These are phyloP conservation scores for Malurus splendens DNA, from an alignment of 2,797 vertebrate genomes.

Conservation along the genomic window DNA sequence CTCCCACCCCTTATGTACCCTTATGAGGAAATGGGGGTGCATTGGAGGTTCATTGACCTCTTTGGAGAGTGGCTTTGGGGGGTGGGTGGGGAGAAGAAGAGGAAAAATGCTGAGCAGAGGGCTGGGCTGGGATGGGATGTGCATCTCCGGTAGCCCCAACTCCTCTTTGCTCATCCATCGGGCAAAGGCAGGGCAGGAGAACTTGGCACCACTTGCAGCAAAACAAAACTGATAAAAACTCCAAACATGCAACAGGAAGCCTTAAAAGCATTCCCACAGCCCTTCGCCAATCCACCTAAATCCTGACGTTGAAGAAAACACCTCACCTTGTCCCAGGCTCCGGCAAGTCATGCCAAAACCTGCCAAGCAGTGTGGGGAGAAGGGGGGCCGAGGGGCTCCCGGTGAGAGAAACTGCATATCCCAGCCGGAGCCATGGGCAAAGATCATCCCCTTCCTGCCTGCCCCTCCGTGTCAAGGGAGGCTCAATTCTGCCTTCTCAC, in stretches of 20 bases:
- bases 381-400: neutral
- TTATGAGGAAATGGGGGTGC: fast-evolving
- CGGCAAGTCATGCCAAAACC: neutral
- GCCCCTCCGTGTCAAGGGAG: neutral
- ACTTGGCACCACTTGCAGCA: neutral
- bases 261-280: constrained; percentile 28
- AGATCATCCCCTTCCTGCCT: neutral
- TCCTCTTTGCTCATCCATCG: fast-evolving
- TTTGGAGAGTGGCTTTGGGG: neutral
- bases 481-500: neutral
- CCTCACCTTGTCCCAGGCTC: constrained; percentile 2
- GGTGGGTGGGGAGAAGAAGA: neutral
- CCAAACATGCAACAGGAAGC: neutral
- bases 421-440: neutral
- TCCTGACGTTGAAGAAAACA: constrained; percentile 35
- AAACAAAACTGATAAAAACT: neutral
- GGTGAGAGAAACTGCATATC: fast-evolving
- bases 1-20: neutral
- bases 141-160: neutral
- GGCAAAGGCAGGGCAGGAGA: neutral
- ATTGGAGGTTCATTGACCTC: neutral
- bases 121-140: fast-evolving
- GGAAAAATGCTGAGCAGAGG: neutral
- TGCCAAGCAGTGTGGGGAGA: neutral
- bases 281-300: constrained; percentile 23